Percentiles rank a stretch among this genome's conserved stretches.
These are phyloP conservation scores for Microtus montanus DNA, from an alignment of 2,113 vertebrate genomes.

Conservation along the genomic window DNA sequence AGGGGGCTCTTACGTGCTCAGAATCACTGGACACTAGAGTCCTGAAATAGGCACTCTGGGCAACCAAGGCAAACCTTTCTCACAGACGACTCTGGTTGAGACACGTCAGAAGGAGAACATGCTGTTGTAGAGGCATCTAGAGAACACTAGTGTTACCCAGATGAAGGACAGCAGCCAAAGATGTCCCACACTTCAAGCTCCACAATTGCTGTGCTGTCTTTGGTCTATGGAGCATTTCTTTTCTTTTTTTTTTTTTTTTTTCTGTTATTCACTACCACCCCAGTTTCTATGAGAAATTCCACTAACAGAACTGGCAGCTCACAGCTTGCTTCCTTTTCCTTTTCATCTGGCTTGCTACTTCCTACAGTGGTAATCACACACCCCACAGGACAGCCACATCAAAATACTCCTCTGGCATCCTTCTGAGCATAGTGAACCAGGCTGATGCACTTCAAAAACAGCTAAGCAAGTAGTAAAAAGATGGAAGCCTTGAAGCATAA, in stretches of 20 bases:
- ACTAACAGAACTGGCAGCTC: not conserved
- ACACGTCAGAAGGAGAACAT: not conserved
- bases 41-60: not conserved
- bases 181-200: conserved; percentile 5
- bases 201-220: not conserved
- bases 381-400: not conserved
- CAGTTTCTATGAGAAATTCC: conserved; percentile 3
- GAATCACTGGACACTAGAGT: not conserved
- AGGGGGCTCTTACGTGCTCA: not conserved
- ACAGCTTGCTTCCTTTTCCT: conserved; percentile 23
- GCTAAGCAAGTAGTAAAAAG: not conserved
- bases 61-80: not conserved
- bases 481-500: not conserved
- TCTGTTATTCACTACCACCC: conserved; percentile 6
- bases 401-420: not conserved
- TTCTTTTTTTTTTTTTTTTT: conserved; percentile 20
- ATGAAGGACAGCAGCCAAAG: not conserved
- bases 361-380: not conserved
- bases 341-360: not conserved
- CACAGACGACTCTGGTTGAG: not conserved
- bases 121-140: not conserved
- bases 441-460: not conserved
- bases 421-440: conserved; percentile 2
- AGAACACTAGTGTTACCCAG: conserved; percentile 3
- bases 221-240: not conserved